Evolutionary conservation across 1,140 invertebrate genomes (phyloP).

Genomic region (Conus betulinus): DNA sequence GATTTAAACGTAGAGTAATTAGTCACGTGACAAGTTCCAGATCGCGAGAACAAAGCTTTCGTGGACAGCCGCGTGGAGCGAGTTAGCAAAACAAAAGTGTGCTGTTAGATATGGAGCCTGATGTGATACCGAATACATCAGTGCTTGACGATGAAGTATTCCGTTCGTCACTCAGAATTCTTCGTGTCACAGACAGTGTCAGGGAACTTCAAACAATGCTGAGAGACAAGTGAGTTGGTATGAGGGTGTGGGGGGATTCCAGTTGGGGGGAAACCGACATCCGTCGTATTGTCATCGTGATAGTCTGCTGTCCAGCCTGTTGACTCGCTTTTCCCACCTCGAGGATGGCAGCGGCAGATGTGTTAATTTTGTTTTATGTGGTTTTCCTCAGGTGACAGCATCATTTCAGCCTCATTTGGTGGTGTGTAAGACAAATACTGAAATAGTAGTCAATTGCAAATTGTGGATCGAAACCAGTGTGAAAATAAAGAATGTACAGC

Average conservation of each 20-base stretch:
- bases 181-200: slow-evolving; percentile 88
- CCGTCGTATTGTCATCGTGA: background rate
- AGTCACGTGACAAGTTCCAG: slow-evolving; percentile 3
- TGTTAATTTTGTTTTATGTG: too few species aligned
- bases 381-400: too few species aligned
- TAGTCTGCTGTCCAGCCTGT: slow-evolving; percentile 4
- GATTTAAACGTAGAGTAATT: background rate
- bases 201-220: slow-evolving; percentile 96
- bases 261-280: too few species aligned
- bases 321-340: too few species aligned
- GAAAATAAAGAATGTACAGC: too few species aligned
- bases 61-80: background rate
- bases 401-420: too few species aligned
- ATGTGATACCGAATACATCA: slow-evolving; percentile 62
- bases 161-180: slow-evolving; percentile 86
- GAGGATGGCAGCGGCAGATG: too few species aligned
- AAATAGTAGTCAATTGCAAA: too few species aligned
- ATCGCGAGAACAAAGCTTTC: background rate
- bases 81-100: background rate
- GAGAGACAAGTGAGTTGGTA: slow-evolving; percentile 88
- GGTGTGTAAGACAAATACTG: too few species aligned
- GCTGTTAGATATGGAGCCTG: slow-evolving; percentile 61
- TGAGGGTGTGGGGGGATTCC: too few species aligned
- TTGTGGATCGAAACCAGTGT: too few species aligned
- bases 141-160: slow-evolving; percentile 79